Evolutionary conservation across 30 jellyfish, hydroid and myxozoan genomes (phyloP), one percentile per base, ranked within the genome.

Genomic region (Hydra vulgaris): DNA sequence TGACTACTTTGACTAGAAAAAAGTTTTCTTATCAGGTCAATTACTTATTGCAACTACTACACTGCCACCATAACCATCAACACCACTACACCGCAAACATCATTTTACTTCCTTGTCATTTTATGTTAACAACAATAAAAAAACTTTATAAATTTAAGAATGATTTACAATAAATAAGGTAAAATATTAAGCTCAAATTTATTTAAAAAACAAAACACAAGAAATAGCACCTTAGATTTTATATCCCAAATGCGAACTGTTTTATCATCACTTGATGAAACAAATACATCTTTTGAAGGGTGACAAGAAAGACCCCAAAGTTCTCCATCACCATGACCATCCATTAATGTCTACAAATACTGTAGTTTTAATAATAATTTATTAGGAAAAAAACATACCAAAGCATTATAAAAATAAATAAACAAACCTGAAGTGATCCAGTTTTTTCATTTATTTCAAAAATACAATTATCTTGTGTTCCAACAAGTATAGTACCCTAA

Each of bases 311-410:
- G 72, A 17, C 96, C 99, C 99, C 99, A 94, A 18, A 94, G 77
- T 20, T 94, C 99, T 7, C 99, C 99, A 66, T 88, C 96, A 12
- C 92, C 53, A 54, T 94, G 99, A 27, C 96, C 96, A 67, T 88
- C 96, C 70, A 88, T 52, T 0, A 92, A 25, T 0, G 84, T 87
- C 98, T 92, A 61, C 68, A 24, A 18, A 73, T 73, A 3, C 24
- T 73, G 73, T 69, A n/a, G 5, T 21, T 69, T 24, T 3, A 69
- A 8, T 15, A 69, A 69, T 15, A 24, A 8, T 21, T 69, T 21
- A 56, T 56, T 56, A n/a, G n/a, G n/a, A n/a, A n/a, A 17, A 17
- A 56, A 17, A 56, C n/a, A 17, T n/a, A 56, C n/a, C 17, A 17
- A 17, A 17, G n/a, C 17, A 17, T 56, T 56, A n/a, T 56, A 56